Evolutionary conservation across 1,140 invertebrate species (phyloP).

Genomic region (Thrips palmi): DNA sequence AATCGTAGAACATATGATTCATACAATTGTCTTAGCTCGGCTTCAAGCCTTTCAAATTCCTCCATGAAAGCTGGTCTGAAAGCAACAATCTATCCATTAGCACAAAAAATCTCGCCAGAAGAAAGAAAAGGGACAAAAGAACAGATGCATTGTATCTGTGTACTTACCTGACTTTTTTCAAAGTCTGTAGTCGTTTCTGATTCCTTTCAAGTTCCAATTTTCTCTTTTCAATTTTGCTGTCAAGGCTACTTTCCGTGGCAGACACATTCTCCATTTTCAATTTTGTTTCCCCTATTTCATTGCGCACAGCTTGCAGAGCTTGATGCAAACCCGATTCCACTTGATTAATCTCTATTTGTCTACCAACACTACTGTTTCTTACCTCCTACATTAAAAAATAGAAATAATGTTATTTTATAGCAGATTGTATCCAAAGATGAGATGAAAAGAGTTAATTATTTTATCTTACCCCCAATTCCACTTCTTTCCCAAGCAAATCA

Average conservation of each 20-base stretch:
- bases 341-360: constrained; percentile 63
- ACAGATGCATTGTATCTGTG: neutral
- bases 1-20: constrained; percentile 74
- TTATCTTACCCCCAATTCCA: constrained; percentile 53
- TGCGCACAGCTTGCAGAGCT: constrained; percentile 43
- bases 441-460: neutral
- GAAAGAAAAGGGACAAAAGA: too few species aligned
- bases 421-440: constrained; percentile 7
- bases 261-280: constrained; percentile 67
- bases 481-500: constrained; percentile 79
- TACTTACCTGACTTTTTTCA: constrained; percentile 74
- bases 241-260: constrained; percentile 67
- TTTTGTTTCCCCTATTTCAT: constrained; percentile 50
- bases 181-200: constrained; percentile 76
- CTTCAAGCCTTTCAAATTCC: constrained; percentile 83
- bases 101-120: neutral
- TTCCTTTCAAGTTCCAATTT: constrained; percentile 78
- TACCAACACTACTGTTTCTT: constrained; percentile 40
- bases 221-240: constrained; percentile 82
- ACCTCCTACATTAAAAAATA: constrained; percentile 27
- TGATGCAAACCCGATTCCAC: constrained; percentile 57
- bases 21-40: constrained; percentile 68
- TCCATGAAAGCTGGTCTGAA: constrained; percentile 88
- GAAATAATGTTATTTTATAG: constrained; percentile 3
- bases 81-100: constrained; percentile 7